These are phyloP conservation scores for Gallinago nigripennis DNA, from an alignment of 2,797 vertebrate genomes.

Conservation along the genomic window DNA sequence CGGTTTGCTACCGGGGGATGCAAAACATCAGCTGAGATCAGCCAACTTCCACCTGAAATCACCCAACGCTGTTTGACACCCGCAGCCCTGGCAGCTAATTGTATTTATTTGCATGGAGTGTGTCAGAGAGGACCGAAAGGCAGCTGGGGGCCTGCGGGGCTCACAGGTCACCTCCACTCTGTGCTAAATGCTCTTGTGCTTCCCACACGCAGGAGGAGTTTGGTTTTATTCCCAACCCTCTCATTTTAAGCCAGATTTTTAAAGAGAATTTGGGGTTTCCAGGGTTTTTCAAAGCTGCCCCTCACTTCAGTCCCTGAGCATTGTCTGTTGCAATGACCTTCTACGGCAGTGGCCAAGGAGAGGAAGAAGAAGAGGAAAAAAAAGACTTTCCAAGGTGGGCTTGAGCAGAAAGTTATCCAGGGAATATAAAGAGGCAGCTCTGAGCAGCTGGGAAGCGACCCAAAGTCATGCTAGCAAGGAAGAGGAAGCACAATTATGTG, in stretches of 20 bases:
- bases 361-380: background rate
- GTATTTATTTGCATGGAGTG: background rate
- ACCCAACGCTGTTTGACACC: background rate
- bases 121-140: background rate
- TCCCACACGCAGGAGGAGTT: background rate
- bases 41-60: background rate
- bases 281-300: background rate
- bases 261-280: background rate
- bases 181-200: background rate
- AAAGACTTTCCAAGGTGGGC: background rate
- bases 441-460: background rate
- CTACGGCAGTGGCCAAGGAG: background rate
- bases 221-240: background rate
- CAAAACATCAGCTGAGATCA: background rate
- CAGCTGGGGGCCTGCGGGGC: background rate
- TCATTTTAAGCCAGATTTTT: background rate
- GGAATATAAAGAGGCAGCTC: background rate
- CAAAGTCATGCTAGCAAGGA: constrained; percentile 35
- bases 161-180: background rate
- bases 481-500: constrained; percentile 28
- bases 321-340: background rate
- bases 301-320: background rate
- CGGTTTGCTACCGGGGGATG: background rate
- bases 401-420: background rate
- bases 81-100: background rate